Evolutionary conservation across 2,888 invertebrate species (phyloP).

Genomic region (Plemyria rubiginata): DNA sequence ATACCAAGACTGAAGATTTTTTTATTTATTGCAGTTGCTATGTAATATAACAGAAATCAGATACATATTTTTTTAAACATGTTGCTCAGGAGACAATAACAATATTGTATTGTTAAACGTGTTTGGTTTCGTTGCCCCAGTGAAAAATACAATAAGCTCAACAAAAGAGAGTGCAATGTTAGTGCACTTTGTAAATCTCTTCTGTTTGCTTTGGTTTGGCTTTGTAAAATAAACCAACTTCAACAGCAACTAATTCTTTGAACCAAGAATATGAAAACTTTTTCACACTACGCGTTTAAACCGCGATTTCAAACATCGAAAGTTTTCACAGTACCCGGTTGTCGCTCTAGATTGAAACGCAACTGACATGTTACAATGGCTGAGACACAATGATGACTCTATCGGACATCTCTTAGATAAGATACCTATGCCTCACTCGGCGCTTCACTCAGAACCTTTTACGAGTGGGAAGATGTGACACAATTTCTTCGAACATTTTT

Average conservation of each 20-base stretch:
- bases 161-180: conserved; percentile 10
- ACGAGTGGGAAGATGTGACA: conserved; percentile 44
- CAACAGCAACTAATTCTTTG: conserved; percentile 4
- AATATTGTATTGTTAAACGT: neutral
- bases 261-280: conserved; percentile 14
- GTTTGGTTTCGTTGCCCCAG: neutral
- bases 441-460: conserved; percentile 56
- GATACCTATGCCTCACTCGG: conserved; percentile 57
- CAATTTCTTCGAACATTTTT: conserved; percentile 33
- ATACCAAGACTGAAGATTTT: too few species aligned
- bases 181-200: conserved; percentile 3
- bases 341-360: conserved; percentile 56
- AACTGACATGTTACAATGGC: conserved; percentile 58
- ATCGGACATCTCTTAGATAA: conserved; percentile 68
- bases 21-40: too few species aligned
- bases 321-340: conserved; percentile 56
- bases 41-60: too few species aligned
- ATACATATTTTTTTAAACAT: too few species aligned
- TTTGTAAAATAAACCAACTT: neutral
- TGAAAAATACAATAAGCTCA: neutral
- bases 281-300: conserved; percentile 26
- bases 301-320: conserved; percentile 21
- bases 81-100: too few species aligned
- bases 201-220: neutral
- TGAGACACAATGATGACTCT: conserved; percentile 57